Percentiles rank a stretch among this genome's conserved stretches.
These are phyloP conservation scores for Zoanthus sansibaricus DNA, from an alignment of 92 coral and sea anemone genomes.

Conservation along the genomic window DNA sequence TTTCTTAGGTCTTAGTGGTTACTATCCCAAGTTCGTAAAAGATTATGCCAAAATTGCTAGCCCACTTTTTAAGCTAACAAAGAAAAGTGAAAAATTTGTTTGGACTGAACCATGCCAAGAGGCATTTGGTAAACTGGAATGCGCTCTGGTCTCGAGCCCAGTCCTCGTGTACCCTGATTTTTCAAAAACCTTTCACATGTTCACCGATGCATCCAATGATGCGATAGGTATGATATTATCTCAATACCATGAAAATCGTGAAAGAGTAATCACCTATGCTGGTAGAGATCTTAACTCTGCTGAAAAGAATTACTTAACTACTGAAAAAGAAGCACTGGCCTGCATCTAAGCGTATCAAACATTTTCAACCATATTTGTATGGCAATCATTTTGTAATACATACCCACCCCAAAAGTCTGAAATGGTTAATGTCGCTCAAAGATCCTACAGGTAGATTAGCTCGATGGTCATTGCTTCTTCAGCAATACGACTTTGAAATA, in stretches of 20 bases:
- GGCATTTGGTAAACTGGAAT: constrained; percentile 48
- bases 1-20: constrained; percentile 25
- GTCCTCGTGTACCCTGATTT: constrained; percentile 43
- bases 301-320: not conserved
- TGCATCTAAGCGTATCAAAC: constrained; percentile 1
- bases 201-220: constrained; percentile 44
- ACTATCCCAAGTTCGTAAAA: constrained; percentile 34
- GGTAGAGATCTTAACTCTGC: constrained; percentile 27
- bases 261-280: constrained; percentile 7
- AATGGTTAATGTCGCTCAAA: no score
- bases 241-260: constrained; percentile 23
- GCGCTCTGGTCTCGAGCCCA: constrained; percentile 40
- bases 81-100: constrained; percentile 47
- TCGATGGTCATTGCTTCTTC: no score
- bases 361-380: not conserved
- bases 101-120: constrained; percentile 46
- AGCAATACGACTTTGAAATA: no score
- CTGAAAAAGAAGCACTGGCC: constrained; percentile 8
- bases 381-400: not conserved
- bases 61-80: constrained; percentile 29
- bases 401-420: no score
- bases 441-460: no score
- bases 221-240: constrained; percentile 47
- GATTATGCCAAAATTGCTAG: constrained; percentile 43
- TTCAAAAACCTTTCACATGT: constrained; percentile 41